These are phyloP conservation scores for Trypoxylus dichotomus DNA, from an alignment of 1,140 invertebrate genomes.

Conservation along the genomic window DNA sequence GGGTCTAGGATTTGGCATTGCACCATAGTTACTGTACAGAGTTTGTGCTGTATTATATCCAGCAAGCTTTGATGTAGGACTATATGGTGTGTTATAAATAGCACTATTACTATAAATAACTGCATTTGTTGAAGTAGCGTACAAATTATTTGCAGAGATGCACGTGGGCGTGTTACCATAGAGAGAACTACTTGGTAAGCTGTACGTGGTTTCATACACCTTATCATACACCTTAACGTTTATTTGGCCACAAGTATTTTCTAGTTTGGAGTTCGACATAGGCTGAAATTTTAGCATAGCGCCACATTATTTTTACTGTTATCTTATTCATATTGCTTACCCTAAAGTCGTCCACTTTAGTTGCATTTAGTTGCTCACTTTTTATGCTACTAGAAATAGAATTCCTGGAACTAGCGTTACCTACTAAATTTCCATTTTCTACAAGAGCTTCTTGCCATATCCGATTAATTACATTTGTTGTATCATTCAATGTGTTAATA, in stretches of 20 bases:
- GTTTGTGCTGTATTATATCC: background rate
- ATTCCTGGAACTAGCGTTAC: slow-evolving; percentile 39
- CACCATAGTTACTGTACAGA: slow-evolving; percentile 9
- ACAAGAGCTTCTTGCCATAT: slow-evolving; percentile 53
- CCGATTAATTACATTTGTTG: slow-evolving; percentile 53
- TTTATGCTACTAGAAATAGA: background rate
- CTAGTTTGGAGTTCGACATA: background rate
- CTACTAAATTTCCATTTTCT: slow-evolving; percentile 39
- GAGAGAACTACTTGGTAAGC: background rate
- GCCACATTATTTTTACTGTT: background rate
- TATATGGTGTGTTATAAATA: background rate
- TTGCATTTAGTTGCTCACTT: background rate
- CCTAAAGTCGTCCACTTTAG: slow-evolving; percentile 35
- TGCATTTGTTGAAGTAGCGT: background rate
- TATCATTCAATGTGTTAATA: slow-evolving; percentile 43
- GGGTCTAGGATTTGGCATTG: slow-evolving; percentile 34
- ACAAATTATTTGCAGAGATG: background rate
- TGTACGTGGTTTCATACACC: slow-evolving; percentile 1
- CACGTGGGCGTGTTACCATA: background rate
- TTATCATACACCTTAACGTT: slow-evolving; percentile 11
- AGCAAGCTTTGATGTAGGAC: background rate
- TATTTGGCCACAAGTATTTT: slow-evolving; percentile 8
- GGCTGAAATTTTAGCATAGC: background rate
- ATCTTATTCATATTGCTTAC: slow-evolving; percentile 17
- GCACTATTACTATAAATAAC: background rate